Base-by-base conservation (phyloP, 2,888 invertebrate species). In the Cataglyphis livida region DNA sequence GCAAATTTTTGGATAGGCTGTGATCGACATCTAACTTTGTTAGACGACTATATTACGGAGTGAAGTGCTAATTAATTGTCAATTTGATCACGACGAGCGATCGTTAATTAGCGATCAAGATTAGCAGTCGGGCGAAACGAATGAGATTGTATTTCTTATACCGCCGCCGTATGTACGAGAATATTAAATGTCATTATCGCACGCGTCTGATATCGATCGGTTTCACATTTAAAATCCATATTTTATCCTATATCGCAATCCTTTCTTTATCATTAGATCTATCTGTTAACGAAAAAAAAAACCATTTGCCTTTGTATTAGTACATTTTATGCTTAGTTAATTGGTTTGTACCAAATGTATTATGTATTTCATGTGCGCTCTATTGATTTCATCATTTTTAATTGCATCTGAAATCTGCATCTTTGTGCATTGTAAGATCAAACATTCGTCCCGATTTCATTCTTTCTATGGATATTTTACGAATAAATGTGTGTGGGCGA, bases 1-100 rank as follows among this genome's bases (percentile, higher is more conserved):
- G 78, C 82, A 89, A 81, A 61, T 79, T 85, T 86, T 92, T 89
- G 87, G 92, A 91, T 90, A 92, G 93, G 93, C 93, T 93, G 93
- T 93, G 93, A 93, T 90, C 90, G 91, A 93, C 83, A 89, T 90
- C 84, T 90, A 88, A 84, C 85, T 90, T 87, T 91, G 86, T 87
- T 51, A 89, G 86, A 89, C 82, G 78, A 73, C 32, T 90, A 87
- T 73, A 73, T 25, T 90, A 87, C 66, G 81, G 89, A 89, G 87
- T 82, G 85, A 84, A 84, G 73, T 87, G 84, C 84, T 87, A 85
- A 87, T 91, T 84, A 83, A 84, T 84, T 65, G 85, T 88, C 78
- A 79, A 84, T 87, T 51, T 73, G 82, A 82, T 81, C 66, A 84
- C 28, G 73, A 73, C 48, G 25, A 54, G 81, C 48, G 62, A 38